Evolutionary conservation across 2,797 vertebrate species (phyloP).

Genomic region (Tiaroga cobitis): DNA sequence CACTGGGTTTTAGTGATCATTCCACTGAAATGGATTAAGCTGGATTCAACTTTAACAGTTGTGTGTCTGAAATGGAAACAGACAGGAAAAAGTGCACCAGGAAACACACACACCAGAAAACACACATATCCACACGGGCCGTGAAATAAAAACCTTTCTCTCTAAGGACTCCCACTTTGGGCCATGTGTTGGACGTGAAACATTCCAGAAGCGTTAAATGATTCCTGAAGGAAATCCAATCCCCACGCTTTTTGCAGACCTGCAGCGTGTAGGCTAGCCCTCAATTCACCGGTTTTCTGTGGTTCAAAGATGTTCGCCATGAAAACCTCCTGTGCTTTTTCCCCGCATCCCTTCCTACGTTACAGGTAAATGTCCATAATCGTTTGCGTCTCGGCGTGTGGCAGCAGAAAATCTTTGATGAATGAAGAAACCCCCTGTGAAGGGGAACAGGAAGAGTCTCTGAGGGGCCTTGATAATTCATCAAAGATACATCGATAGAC

Average conservation of each 20-base stretch:
- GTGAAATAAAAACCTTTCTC: conserved; percentile 66
- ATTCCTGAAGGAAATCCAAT: conserved; percentile 70
- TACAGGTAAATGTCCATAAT: conserved; percentile 61
- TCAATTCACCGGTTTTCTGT: conserved; percentile 63
- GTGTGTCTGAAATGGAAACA: conserved; percentile 40
- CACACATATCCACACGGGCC: conserved; percentile 30
- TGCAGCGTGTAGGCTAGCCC: conserved; percentile 29
- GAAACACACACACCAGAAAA: conserved; percentile 41
- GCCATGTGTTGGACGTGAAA: conserved; percentile 71
- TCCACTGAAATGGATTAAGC: neutral
- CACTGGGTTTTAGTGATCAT: neutral
- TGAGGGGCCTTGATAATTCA: conserved; percentile 59
- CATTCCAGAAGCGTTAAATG: conserved; percentile 74
- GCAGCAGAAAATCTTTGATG: conserved; percentile 62
- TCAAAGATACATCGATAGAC: conserved; percentile 66
- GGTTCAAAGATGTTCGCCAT: conserved; percentile 63
- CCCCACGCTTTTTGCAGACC: conserved; percentile 31
- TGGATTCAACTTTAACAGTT: neutral
- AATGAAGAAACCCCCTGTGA: conserved; percentile 47
- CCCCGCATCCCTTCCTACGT: conserved; percentile 46
- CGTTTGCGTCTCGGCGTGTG: conserved; percentile 47
- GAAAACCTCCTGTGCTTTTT: conserved; percentile 51
- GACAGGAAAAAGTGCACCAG: conserved; percentile 62
- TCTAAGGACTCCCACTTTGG: conserved; percentile 54
- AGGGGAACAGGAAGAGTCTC: conserved; percentile 55